Base-by-base conservation (phyloP, 2,113 vertebrate genomes). In the Notarius lentiginosus region DNA sequence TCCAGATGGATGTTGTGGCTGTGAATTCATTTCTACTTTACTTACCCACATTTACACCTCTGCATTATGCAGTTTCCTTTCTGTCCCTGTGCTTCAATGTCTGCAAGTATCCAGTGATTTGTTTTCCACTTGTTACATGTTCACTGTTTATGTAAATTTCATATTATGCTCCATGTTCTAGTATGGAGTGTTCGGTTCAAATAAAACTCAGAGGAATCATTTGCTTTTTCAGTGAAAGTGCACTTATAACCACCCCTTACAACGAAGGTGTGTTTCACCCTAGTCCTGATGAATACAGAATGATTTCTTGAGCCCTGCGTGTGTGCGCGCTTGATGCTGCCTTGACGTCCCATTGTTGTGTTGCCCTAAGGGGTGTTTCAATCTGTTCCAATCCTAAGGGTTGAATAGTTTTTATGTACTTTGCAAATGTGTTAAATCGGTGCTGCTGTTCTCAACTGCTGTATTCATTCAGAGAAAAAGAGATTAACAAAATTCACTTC, bases 311-410 rank as follows among this genome's bases (percentile, higher is more conserved):
- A 66, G 47, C 30, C 68, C 2, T 72, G n/a, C n/a, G n/a, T 61
- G 34, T 75, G 34, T 53, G 12, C 63, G 12, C n/a, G 55, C 18
- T 27, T 18, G 20, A 83, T 8, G 61, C 53, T 53, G 34, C 10
- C 53, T 60, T 73, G 70, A 22, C 8, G 53, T 79, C 53, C 77
- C 6, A 79, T 24, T 79, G 82, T 82, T 22, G 34, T 30, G 12
- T 81, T 30, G 68, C 56, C 70, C 56, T n/a, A 30, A 55, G 82
- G 89, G 82, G 51, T 86, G 51, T 86, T 81, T 79, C 56, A 84
- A 41, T 41, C 41, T 41, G 75, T 72, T 87, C 47, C 85, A 87
- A 88, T 85, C 89, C 85, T 82, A 88, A 85, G 89, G 87, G 83
- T 90, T 88, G 89, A 87, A 18, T 56, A 41, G 58, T 82, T 73